A percentile compares a stretch with the other conserved stretches of the same genome.
Conservation (phyloP, 2,113 vertebrate genomes). For the Glaucidium brasilianum region DNA sequence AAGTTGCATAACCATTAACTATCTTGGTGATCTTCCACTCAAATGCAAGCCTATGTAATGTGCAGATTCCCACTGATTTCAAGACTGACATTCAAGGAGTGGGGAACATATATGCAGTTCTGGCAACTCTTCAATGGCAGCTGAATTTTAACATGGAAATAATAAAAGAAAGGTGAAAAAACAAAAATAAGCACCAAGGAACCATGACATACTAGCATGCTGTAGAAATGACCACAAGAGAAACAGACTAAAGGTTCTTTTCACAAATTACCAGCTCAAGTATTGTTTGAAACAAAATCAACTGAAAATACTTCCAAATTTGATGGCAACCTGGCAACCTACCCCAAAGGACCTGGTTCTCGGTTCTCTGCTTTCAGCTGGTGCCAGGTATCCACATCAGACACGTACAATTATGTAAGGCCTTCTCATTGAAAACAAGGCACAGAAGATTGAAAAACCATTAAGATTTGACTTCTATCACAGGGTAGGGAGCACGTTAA, state of each 20-base stretch:
- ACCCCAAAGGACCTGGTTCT: background rate
- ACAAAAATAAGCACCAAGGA: background rate
- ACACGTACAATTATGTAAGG: background rate
- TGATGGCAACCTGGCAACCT: background rate
- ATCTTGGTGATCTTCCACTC: slow-evolving; percentile 5
- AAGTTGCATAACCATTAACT: slow-evolving; percentile 15
- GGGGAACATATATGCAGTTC: background rate
- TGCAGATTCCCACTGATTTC: background rate
- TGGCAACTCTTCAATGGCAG: background rate
- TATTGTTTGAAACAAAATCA: background rate
- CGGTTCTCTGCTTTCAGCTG: background rate
- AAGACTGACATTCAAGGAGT: background rate
- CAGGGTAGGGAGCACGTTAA: background rate
- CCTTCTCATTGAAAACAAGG: background rate
- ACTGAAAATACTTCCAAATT: background rate
- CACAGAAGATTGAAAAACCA: background rate
- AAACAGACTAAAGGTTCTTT: background rate
- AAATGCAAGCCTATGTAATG: background rate
- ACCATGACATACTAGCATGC: accelerated
- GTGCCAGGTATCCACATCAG: background rate
- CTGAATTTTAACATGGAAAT: background rate
- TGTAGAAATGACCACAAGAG: background rate
- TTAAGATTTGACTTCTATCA: background rate
- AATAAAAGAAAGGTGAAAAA: background rate
- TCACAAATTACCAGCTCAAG: background rate